Evolutionary conservation across 2,888 invertebrate species (phyloP), one percentile per base, ranked within the genome.

Genomic region (Polyploca ridens): DNA sequence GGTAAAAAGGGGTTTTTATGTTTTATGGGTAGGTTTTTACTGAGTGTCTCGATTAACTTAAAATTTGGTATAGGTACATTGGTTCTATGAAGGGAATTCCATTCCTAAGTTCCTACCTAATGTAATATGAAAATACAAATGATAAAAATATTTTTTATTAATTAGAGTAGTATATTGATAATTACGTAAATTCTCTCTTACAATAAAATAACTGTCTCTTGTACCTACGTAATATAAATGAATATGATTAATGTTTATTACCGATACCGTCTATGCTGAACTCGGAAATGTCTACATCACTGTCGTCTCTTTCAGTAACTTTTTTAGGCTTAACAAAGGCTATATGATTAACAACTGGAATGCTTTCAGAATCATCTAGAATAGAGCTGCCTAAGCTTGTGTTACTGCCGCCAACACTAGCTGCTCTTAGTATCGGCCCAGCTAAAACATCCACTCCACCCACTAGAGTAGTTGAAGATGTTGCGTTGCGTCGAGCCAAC

Each of bases 331-430:
- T 90, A 0, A 88, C 78, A 59, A 88, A 75, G 13, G 87, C 80
- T 72, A 84, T 88, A 41, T 83, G 80, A 70, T 84, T 87, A 58
- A 79, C 71, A 6, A 78, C 69, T 49, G 86, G 83, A 46, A 79
- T 73, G 60, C 75, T 84, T 49, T 91, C 90, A 3, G 90, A 90
- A 13, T 93, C 93, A 59, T 94, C 93, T 64, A 93, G 76, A 62
- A 94, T 90, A 10, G 94, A 94, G 70, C 94, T 94, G n/a, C 93
- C 94, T 16, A 94, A 79, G 64, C 93, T 94, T 4, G 94, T 93
- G 65, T 92, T 93, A 68, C 93, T 94, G 10, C 93, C 93, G n/a
- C 89, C 90, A 60, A 86, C 77, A 70, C 87, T 91, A 13, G 87
- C 78, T 7, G 83, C 82, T 70, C 82, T 83, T 35, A 66, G 64